Base-by-base conservation (phyloP, 2,888 invertebrate genomes). In the Apeira syringaria region DNA sequence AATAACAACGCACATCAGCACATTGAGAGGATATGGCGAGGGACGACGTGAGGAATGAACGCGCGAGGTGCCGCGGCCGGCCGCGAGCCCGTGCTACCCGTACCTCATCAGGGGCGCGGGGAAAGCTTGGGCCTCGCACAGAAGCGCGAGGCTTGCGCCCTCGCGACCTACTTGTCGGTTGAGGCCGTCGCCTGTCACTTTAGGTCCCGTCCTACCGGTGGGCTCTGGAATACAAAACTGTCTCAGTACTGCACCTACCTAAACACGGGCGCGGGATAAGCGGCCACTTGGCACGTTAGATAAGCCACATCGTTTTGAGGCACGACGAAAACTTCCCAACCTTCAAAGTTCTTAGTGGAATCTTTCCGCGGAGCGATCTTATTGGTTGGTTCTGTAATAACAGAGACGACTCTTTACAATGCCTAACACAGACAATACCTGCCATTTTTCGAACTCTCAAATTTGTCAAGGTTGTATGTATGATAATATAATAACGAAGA, bases 71-170 rank as follows among this genome's bases (percentile, higher is more conserved):
- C 73, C 68, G 64, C 56, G 78, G 81, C 80, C 83, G 75, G 70
- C 80, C 78, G 65, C 58, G 51, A 61, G 37, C 37, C 48, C 48
- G 42, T 42, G 51, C 51, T 59, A 59, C 61, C 63, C 74, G 86
- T 94, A 95, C 96, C 95, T 95, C 91, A 94, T 94, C 33, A 91
- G 80, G 50, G 96, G 95, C 68, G 94, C 92, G 53, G 96, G 95
- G 78, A 92, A 95, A 38, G 94, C 94, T 90, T 96, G 95, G 53
- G 94, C 94, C 64, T 94, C 94, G 77, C 96, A 96, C 63, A 94
- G 91, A 61, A 94, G 92, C 51, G 94, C 92, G 59, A 94, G 92
- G 59, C 86, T 91, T 58, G 84, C 78, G 41, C 60, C 66, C 45
- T 63, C 63, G 52, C 69, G 71, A 62, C 90, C 86, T 66, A 91